Conservation (phyloP, 1,140 invertebrate species). For the Lysiphlebus fabarum region DNA sequence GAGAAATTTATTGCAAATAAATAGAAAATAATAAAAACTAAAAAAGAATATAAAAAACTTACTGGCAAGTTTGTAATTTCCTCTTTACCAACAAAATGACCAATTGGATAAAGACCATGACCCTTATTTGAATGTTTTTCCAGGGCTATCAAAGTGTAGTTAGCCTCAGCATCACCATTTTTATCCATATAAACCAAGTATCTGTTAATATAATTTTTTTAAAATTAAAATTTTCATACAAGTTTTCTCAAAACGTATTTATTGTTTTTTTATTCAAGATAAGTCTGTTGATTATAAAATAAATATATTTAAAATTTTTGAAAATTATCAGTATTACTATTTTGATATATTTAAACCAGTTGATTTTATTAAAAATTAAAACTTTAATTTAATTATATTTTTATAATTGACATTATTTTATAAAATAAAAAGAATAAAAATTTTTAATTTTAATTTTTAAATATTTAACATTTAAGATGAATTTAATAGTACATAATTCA, state of each 20-base stretch:
- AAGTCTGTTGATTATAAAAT: no score
- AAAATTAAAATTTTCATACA: conserved; percentile 18
- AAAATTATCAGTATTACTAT: no score
- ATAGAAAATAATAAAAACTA: conserved; percentile 3
- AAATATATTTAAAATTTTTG: no score
- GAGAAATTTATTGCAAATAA: not conserved
- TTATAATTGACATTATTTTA: no score
- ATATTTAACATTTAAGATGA: no score
- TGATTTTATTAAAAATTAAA: no score
- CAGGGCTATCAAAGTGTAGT: conserved; percentile 85
- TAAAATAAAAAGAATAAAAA: no score
- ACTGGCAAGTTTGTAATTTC: conserved; percentile 58
- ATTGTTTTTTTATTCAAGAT: not conserved
- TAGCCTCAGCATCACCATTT: conserved; percentile 92
- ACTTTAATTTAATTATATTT: no score
- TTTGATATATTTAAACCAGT: no score
- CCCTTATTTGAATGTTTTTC: conserved; percentile 48
- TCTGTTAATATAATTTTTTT: conserved; percentile 52
- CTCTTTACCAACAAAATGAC: conserved; percentile 60
- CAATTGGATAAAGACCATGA: conserved; percentile 74
- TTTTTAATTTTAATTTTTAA: no score
- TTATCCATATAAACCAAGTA: conserved; percentile 91
- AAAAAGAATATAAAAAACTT: conserved; percentile 32
- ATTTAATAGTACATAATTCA: no score
- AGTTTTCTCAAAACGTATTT: no score